Conservation (phyloP, 1,140 invertebrate genomes). For the Bombus pyrosoma region DNA sequence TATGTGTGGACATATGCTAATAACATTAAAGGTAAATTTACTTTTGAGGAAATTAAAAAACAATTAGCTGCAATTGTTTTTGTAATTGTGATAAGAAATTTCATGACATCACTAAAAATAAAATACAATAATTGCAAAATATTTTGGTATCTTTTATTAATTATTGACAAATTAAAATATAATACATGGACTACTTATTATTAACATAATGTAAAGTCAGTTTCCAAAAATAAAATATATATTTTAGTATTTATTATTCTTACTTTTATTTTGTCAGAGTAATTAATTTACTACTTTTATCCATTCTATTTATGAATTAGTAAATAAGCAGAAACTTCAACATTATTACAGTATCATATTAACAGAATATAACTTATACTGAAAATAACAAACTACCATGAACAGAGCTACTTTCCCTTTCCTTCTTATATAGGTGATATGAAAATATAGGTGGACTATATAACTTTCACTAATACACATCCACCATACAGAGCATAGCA, state of each 20-base stretch:
- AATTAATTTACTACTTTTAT: slow-evolving; percentile 35
- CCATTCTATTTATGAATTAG: slow-evolving; percentile 32
- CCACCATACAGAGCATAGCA: slow-evolving; percentile 56
- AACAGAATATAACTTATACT: slow-evolving; percentile 36
- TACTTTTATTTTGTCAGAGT: slow-evolving; percentile 14
- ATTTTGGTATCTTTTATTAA: slow-evolving; percentile 37
- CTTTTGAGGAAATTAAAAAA: neutral
- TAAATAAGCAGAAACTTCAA: slow-evolving; percentile 43
- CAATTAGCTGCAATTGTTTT: neutral
- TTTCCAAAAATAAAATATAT: slow-evolving; percentile 43
- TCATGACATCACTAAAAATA: neutral
- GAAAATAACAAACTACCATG: slow-evolving; percentile 34
- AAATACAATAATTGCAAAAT: slow-evolving; percentile 19
- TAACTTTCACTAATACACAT: slow-evolving; percentile 51
- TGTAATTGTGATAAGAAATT: slow-evolving; percentile 1
- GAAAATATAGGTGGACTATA: slow-evolving; percentile 51
- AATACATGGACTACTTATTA: slow-evolving; percentile 17
- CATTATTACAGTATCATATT: slow-evolving; percentile 28
- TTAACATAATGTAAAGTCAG: slow-evolving; percentile 4
- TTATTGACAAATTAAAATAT: slow-evolving; percentile 38
- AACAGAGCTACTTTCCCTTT: slow-evolving; percentile 48
- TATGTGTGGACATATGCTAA: neutral
- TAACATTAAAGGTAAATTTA: neutral
- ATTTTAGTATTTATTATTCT: slow-evolving; percentile 9
- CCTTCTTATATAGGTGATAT: slow-evolving; percentile 45